Evolutionary conservation across 1,140 invertebrate genomes (phyloP), one percentile per base, ranked within the genome.

Genomic region (Drosophila truncata): DNA sequence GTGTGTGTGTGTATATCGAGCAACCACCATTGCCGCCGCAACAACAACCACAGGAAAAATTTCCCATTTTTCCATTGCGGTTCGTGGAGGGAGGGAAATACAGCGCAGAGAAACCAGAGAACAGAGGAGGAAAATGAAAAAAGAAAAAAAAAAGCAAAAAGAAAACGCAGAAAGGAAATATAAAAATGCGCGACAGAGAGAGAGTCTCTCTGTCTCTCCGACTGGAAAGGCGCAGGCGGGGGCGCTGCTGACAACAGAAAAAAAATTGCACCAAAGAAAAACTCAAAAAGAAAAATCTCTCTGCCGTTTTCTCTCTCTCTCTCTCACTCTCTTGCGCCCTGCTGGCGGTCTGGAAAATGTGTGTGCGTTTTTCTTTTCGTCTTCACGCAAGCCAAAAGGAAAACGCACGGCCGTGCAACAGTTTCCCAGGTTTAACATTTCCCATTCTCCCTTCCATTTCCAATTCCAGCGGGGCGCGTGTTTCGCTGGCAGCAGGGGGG

Each of bases 41-140:
- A 91, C 91, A 92, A 92, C 91, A 92, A 90, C 91, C 87, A 91
- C 91, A 92, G 91, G 57, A 92, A 92, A 91, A 92, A 91, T 92
- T 92, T 92, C 91, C 91, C 91, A 92, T 92, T 92, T 92, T 92
- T 92, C 91, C 91, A 92, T 92, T 92, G 91, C 82, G 91, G 91
- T 79, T 69, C 54, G 67, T 44, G 67, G 70, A 37, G 52, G 52
- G 52, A 54, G 50, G 50, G 50, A 37, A 35, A 23, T 16, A 54
- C 52, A 54, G 31, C 8, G 52, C 52, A 55, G 33, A 25, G 52
- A 37, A 55, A 35, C 6, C 33, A 23, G 31, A 35, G 20, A 35
- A 44, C 42, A 44, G 29, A 44, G 29, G 18, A 54, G 18, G 11
- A 74, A 77, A 71, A n/a, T n/a, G n/a, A 69, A 29, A 33, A 54